Base-by-base conservation (phyloP, 2,888 invertebrate species). In the Cheilosia impressa region DNA sequence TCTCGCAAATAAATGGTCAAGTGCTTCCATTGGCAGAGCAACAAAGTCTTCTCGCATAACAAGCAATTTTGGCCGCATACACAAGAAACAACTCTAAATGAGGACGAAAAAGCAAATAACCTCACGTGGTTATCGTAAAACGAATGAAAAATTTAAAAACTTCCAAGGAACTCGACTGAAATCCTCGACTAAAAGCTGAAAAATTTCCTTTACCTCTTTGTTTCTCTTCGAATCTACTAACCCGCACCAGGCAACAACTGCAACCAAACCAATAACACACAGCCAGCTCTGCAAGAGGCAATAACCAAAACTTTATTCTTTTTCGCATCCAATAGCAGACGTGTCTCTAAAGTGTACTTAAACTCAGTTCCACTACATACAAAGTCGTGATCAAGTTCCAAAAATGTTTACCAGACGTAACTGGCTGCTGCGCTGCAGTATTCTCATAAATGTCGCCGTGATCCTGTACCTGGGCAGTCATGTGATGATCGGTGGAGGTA, bases 401-500 rank as follows among this genome's bases (percentile, higher is more conserved):
- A 91, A 90, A 89, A 93, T 93, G 93, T 92, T 94, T 87, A 92
- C 93, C 76, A 93, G 94, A 87, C 94, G 96, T 88, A 96, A 96
- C 92, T 94, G 95, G 93, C 93, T 95, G 92, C 94, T 96, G 91
- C 94, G 95, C 89, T 94, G 95, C 91, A 96, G 96, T 92, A 95
- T 96, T 89, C 94, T 96, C 82, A 94, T 96, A 88, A 96, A 96
- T 91, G 93, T 96, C 87, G 95, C 95, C 88, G 95, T 96, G 72
- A 92, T 96, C 77, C 92, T 96, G 85, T 96, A 96, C 92, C 95
- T 95, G 87, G 95, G 95, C 89, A 94, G 95, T 90, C 95, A 96
- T 90, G 93, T 94, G 79, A 93, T 92, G 91, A 92, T 93, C 77
- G 92, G 92, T 50, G 92, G 92, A 60, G 91, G 91, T 72, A 90